Base-by-base conservation (phyloP, 1,140 invertebrate genomes). In the Cotesia typhae region DNA sequence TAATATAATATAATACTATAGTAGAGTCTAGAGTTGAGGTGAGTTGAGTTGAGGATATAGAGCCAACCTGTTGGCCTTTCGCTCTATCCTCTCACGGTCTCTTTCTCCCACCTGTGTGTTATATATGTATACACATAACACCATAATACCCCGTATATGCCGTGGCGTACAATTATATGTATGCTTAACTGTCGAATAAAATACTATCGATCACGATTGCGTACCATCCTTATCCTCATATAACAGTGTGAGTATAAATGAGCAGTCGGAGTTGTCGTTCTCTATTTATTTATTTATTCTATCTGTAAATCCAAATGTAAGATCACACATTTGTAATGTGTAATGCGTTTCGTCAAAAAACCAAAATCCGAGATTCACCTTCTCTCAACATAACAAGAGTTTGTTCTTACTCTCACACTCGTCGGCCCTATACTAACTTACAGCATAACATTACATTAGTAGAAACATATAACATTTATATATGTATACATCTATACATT, bases 341-440 rank as follows among this genome's bases (percentile, higher is more conserved):
- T 28, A 28, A 41, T 38, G 64, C 47, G 64, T 66, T n/a, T 7
- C 41, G 41, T 66, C 64, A 66, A 66, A 55, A 38, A 71, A 65
- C 37, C 63, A 9, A 66, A 71, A 71, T 71, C 70, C 28, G 47
- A 65, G 70, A 71, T 66, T 71, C 61, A 71, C 61, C 61, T 63
- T 53, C 37, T 64, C 65, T 53, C 28, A 28, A 28, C 28, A 28
- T 3, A 28, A 28, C 28, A 28, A 28, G 28, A 28, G 28, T 28
- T 28, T 28, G 28, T 28, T 28, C 68, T 38, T 63, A 61, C 28
- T 53, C 52, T 53, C 35, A n/a, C 69, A 52, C 17, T 17, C 37
- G 14, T 71, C 60, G 20, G n/a, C 38, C 53, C 57, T 47, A 10
- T 14, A 28, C 1, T 28, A 28, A 28, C 3, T 2, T 28, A 28